Percentiles rank a stretch among this genome's conserved stretches.
Evolutionary conservation across 2,797 vertebrate genomes (phyloP).

Genomic region (Lithobates sylvaticus): DNA sequence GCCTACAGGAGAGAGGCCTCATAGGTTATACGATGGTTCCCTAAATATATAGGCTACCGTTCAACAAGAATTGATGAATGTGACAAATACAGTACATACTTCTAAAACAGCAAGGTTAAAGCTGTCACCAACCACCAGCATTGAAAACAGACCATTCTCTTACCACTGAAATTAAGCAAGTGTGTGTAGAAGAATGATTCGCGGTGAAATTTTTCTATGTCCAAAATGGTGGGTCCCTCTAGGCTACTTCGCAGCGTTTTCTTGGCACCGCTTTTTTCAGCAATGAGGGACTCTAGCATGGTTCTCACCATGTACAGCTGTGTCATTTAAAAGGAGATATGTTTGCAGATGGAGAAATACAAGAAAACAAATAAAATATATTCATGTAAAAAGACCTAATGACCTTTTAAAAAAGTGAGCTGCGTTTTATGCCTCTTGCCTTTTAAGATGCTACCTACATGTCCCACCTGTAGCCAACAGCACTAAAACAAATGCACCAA

Average conservation of each 20-base stretch:
- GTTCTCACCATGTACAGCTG: conserved; percentile 99
- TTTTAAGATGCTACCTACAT: background rate
- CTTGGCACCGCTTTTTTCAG: conserved; percentile 97
- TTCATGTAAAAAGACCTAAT: conserved; percentile 9
- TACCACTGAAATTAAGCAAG: conserved; percentile 98
- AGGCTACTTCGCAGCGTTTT: conserved; percentile 97
- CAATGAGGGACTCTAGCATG: conserved; percentile 98
- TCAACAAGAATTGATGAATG: background rate
- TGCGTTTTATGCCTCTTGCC: background rate
- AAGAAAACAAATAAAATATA: conserved; percentile 72
- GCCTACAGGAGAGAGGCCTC: too few species aligned
- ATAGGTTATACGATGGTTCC: too few species aligned
- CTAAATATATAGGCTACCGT: too few species aligned
- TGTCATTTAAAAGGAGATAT: conserved; percentile 73
- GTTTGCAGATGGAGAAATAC: conserved; percentile 67
- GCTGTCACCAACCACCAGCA: conserved; percentile 74
- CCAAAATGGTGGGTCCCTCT: conserved; percentile 96
- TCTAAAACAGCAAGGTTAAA: conserved; percentile 67
- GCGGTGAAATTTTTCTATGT: conserved; percentile 97
- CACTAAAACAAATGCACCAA: background rate
- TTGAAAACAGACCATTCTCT: conserved; percentile 73
- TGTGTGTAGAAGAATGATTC: conserved; percentile 99
- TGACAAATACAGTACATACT: background rate
- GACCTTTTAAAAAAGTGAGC: background rate
- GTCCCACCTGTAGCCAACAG: background rate